Percentiles rank a stretch among this genome's conserved stretches.
Conservation (phyloP, 1,140 invertebrate genomes). For the Paraescarpia echinospica region DNA sequence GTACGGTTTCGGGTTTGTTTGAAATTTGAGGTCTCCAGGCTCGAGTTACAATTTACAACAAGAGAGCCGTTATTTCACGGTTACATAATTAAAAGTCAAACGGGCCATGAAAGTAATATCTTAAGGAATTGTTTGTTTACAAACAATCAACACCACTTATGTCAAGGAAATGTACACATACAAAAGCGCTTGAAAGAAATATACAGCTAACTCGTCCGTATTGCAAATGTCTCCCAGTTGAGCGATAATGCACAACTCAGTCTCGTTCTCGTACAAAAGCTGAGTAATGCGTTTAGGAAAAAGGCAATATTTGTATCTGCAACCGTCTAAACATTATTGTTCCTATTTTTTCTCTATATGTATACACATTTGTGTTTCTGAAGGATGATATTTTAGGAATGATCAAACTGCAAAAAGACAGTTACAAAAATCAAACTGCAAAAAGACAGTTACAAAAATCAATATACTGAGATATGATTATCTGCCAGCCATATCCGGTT, state of each 20-base stretch:
- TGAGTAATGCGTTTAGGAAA: not conserved
- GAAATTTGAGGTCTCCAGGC: not conserved
- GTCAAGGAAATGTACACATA: not conserved
- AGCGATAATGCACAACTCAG: not conserved
- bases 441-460: no score
- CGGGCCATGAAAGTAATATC: not conserved
- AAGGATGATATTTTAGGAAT: no score
- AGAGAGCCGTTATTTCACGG: not conserved
- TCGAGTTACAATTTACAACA: not conserved
- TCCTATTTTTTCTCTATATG: no score
- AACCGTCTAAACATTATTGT: not conserved
- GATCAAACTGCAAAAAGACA: no score
- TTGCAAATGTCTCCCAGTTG: not conserved
- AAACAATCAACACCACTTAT: not conserved
- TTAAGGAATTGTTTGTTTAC: not conserved
- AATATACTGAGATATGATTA: no score
- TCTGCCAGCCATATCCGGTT: no score
- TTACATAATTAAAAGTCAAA: not conserved
- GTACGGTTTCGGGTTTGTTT: no score
- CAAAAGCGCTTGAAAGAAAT: conserved; percentile 5
- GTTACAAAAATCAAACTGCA: no score
- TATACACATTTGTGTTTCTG: no score
- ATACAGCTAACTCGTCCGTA: not conserved
- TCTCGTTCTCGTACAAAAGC: not conserved
- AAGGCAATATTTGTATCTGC: not conserved